Base-by-base conservation (phyloP, 1,140 invertebrate species). In the Ceratina calcarata region DNA sequence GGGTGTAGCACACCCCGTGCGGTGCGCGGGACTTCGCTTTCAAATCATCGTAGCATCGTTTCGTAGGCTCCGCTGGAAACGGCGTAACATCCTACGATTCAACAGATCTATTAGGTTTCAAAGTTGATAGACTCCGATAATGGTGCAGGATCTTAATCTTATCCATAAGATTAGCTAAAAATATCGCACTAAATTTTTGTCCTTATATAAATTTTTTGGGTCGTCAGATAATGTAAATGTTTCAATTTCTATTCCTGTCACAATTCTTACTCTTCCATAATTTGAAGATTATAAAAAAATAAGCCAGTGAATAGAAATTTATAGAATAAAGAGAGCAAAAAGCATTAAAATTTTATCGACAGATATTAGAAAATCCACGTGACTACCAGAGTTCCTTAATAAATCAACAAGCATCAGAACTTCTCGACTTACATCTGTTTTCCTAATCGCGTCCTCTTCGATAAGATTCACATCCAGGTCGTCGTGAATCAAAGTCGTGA, bases 1-100 rank as follows among this genome's bases (percentile, higher is more conserved):
- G 91, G 0, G 89, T 92, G 68, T 92, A 92, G 70, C 88, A 90
- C 22, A 88, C 67, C 8, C 78, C 87, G 7, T 67, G 77, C 6
- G 69, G 70, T 37, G 12, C 13, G 2, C 67, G 55, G 4, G 79
- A 49, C n/a, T 53, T 72, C n/a, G 22, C 49, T 57, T 64, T 72
- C 20, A n/a, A 69, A 16, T 84, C 81, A 32, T 83, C 60, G 37
- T 66, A 20, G 10, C 49, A 80, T 55, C 81, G 53, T 24, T 70
- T 18, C 45, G 37, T 55, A 12, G 73, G 70, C 27, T 79, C 10
- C 7, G 24, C n/a, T n/a, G 37, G 10, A 51, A 60, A 65, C 6
- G 37, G 16, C 7, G 64, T 37, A 53, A 20, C 16, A 6, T 58
- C 53, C 78, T 80, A 13, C 20, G 51, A 79, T 79, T 32, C 4